Evolutionary conservation across 2,888 invertebrate genomes (phyloP).

Genomic region (Odontocolon sp.): DNA sequence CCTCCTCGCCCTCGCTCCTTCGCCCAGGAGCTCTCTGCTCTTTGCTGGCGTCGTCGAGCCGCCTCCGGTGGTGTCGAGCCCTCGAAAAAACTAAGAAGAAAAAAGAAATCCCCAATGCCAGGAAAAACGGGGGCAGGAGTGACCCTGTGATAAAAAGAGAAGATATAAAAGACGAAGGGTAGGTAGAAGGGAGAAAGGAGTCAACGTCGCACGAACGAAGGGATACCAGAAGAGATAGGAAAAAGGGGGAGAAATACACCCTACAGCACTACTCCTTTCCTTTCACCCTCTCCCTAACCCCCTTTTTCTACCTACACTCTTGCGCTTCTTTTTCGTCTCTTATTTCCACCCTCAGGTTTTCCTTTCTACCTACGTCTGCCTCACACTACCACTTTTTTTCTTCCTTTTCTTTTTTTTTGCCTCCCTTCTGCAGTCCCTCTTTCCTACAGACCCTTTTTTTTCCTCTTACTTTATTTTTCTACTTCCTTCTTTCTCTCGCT

Average conservation of each 20-base stretch:
- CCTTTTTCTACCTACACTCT: conserved; percentile 46
- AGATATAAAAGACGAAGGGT: conserved; percentile 51
- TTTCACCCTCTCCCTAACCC: conserved; percentile 40
- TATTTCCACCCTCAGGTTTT: conserved; percentile 58
- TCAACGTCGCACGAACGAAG: conserved; percentile 43
- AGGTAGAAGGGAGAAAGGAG: conserved; percentile 29
- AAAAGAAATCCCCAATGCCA: conserved; percentile 68
- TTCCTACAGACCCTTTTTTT: conserved; percentile 49
- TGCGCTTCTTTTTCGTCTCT: conserved; percentile 45
- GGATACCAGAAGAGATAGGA: conserved; percentile 45
- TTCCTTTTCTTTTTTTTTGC: conserved; percentile 39
- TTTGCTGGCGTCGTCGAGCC: conserved; percentile 53
- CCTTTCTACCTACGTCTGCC: conserved; percentile 44
- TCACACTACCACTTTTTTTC: conserved; percentile 59
- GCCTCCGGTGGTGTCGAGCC: conserved; percentile 63
- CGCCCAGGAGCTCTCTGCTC: conserved; percentile 37
- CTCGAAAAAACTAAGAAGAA: conserved; percentile 67
- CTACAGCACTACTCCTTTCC: conserved; percentile 51
- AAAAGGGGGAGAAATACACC: conserved; percentile 63
- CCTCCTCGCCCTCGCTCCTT: conserved; percentile 19
- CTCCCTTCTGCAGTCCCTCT: conserved; percentile 38
- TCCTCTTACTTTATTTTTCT: no score
- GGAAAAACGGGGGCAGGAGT: conserved; percentile 74
- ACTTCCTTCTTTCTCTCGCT: conserved; percentile 59
- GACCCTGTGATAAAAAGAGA: conserved; percentile 60